Conservation (phyloP, 35 echinoderm and acorn worm species). For the Lytechinus pictus region DNA sequence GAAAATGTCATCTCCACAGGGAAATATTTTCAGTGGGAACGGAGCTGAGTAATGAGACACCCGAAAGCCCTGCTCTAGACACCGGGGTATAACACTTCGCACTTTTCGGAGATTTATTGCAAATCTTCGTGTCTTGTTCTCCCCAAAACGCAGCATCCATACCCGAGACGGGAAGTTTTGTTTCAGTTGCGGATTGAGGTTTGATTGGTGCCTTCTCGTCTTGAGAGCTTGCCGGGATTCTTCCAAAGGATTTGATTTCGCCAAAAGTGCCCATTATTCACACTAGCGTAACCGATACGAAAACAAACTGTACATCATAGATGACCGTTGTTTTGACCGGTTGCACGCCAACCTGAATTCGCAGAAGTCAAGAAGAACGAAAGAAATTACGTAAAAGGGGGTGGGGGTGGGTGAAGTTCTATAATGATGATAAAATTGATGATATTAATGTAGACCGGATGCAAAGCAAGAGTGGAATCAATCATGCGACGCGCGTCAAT, state of each 20-base stretch:
- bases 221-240: neutral
- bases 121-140: slow-evolving; percentile 13
- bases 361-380: neutral
- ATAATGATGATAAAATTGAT: neutral
- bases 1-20: neutral
- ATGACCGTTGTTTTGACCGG: slow-evolving; percentile 33
- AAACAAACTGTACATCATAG: slow-evolving; percentile 19
- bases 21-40: neutral
- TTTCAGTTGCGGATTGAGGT: neutral
- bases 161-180: neutral
- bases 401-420: neutral
- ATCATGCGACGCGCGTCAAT: neutral
- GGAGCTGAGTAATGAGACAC: neutral
- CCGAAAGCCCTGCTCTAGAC: neutral
- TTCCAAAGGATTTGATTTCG: neutral
- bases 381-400: too few relatives aligned
- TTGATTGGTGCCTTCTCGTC: neutral
- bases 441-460: neutral
- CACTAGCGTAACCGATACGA: slow-evolving; percentile 20
- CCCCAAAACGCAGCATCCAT: neutral
- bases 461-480: neutral
- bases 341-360: slow-evolving; percentile 16
- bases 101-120: slow-evolving; percentile 15
- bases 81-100: neutral
- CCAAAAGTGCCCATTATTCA: neutral